Evolutionary conservation across 1,140 invertebrate genomes (phyloP), one percentile per base, ranked within the genome.

Genomic region (Microplitis demolitor): DNA sequence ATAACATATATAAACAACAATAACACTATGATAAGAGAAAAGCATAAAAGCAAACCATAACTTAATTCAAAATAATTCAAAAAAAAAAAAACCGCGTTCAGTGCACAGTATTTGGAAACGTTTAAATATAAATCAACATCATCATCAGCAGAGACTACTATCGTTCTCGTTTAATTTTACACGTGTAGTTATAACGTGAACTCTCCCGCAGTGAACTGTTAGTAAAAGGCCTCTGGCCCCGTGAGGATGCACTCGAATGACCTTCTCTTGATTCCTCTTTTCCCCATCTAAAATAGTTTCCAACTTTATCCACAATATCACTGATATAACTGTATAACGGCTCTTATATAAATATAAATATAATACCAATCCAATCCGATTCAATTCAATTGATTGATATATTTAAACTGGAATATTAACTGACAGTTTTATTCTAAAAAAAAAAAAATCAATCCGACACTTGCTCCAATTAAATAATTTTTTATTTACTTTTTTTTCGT

Each of bases 271-370:
- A 84, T 76, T 80, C 77, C 74, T 80, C 39, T 45, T 45, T 45
- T 45, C 39, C 73, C 78, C 73, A 83, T 76, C 76, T 58, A 72
- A 81, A 84, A 83, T 81, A 84, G 84, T 84, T 83, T 71, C 73
- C 83, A 84, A 73, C 76, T 80, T 80, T 85, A 85, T 75, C 83
- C 78, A 78, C 82, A 79, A 79, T 83, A 82, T 81, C 79, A 78
- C 74, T 76, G 60, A 72, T 80, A 64, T 85, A 86, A 86, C 84
- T 84, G 84, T 86, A 86, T 51, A 66, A 80, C 85, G 84, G 83
- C 82, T 84, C 80, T 82, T 82, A 84, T 79, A 71, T 66, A 14
- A 8, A 63, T 66, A 53, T 1, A 66, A 66, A 8, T n/a, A 24
- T 50, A 45, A 45, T 45, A 45, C 39, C n/a, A n/a, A n/a, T n/a